Evolutionary conservation across 2,888 invertebrate genomes (phyloP), one percentile per base, ranked within the genome.

Genomic region (Cephalotes varians): DNA sequence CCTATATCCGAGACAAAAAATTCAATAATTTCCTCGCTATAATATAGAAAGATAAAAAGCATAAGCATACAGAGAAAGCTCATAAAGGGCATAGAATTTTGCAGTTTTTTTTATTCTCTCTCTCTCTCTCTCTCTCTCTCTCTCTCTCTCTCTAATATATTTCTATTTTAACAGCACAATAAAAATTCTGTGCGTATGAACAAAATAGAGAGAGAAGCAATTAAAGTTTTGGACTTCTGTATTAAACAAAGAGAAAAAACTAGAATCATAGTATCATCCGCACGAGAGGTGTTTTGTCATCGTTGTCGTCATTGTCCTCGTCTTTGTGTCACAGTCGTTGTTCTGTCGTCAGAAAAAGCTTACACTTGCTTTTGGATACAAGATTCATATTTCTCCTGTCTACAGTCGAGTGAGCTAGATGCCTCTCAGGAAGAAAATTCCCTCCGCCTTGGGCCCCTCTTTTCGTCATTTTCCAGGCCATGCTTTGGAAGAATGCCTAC

Each of bases 321-420:
- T 64, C n/a, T n/a, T n/a, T 12, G 28, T 65, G 15, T 34, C 4
- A n/a, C n/a, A n/a, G n/a, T n/a, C n/a, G n/a, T n/a, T n/a, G n/a
- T n/a, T n/a, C n/a, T n/a, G 15, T 69, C 18, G n/a, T 25, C 25
- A 34, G 44, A 81, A 81, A 81, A 47, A 82, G 49, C 65, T 77
- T 81, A 76, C 76, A 72, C 28, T 76, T 44, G 56, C 54, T 56
- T 44, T 44, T 34, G 28, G 51, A 60, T 65, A 76, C n/a, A n/a
- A 25, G 10, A 40, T 49, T 58, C 82, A 62, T 76, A 80, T 81
- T 85, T 85, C 64, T 85, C 54, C 31, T 74, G 44, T 80, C 82
- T 80, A 79, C 69, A 49, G 47, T 47, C 54, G 69, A 81, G 15
- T 54, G 60, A 73, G 67, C 62, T 25, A 81, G 28, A 56, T 77